Evolutionary conservation across 2,113 vertebrate species (phyloP), one percentile per base, ranked within the genome.

Genomic region (Puntigrus tetrazona): DNA sequence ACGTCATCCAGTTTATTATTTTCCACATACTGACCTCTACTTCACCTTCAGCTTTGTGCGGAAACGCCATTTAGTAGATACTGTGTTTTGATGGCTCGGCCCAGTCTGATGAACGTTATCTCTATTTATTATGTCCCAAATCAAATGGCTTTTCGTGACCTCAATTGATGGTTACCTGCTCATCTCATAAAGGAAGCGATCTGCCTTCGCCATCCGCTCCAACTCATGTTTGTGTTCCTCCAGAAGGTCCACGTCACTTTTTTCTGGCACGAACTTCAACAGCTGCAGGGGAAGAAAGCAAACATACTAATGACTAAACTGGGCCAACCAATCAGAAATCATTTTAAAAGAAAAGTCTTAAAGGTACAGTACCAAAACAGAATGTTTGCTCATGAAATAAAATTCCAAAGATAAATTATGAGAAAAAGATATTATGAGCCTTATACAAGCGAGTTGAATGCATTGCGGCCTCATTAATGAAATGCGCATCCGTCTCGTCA

Each of bases 181-280:
- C 98, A 99, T 99, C 84, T 99, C 98, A 75, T 95, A 99, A 83
- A 99, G 96, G 93, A 99, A 99, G 90, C 97, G 97, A 91, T 99
- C 98, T 0, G 98, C 97, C 0, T 96, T 94, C n/a, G 97, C 98
- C 97, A 99, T 99, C 63, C 98, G 95, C 83, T 99, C 98, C 1
- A 98, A 94, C 91, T 99, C 98, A 0, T 99, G 97, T 83, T 96
- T 99, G 92, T 99, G 98, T 76, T 99, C 98, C 91, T 98, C 98
- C 84, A 99, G 89, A n/a, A 99, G 93, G 87, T 99, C 98, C 0
- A 97, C 92, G 69, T 99, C 98, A 0, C 97, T 96, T 92, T 99
- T 99, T 91, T 99, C 98, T 0, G 98, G 98, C 87, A 98, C 86
- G 0, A 99, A 99, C 92, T 99, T 99, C 88, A 99, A 94, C 86